Evolutionary conservation across 1,140 invertebrate species (phyloP), one percentile per base, ranked within the genome.

Genomic region (Drosophila pachea): DNA sequence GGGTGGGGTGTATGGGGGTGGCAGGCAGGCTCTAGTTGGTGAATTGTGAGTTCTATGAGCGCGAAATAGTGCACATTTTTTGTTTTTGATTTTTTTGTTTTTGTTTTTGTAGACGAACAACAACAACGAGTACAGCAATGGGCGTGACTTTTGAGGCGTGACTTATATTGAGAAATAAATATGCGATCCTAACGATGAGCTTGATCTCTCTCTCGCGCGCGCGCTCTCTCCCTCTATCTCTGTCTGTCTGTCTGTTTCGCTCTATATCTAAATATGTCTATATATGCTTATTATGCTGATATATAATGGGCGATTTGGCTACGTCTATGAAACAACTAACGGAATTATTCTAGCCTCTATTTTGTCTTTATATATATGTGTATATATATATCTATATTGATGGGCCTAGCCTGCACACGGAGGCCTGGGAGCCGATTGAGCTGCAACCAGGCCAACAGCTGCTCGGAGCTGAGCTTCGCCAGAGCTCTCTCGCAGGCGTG

Each of bases 241-340:
- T n/a, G n/a, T n/a, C n/a, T n/a, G n/a, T n/a, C n/a, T n/a, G n/a
- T n/a, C n/a, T n/a, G n/a, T 72, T 48, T 35, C 8, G 9, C 12
- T 52, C 38, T 54, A 36, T 49, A 48, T 14, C 52, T 52, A 45
- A 31, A 61, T 56, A 33, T 63, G 49, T 76, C 56, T 76, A 73
- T 76, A 63, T 45, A 43, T 42, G 43, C 14, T 40, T 70, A 73
- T 69, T 78, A 84, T 79, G 79, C 63, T 83, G 78, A 83, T 83
- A 32, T 47, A 83, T 84, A 84, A 78, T 75, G 65, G 45, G 75
- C 76, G 68, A 72, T 72, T 79, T 62, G 49, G 63, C 79, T 86
- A 83, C 69, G 66, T 86, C 76, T 83, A 83, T 79, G 74, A 79
- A 83, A 83, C 79, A 84, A 84, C 79, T 84, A 83, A 84, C 79